Conservation (phyloP, 2,797 vertebrate genomes). For the Intellagama lesueurii region DNA sequence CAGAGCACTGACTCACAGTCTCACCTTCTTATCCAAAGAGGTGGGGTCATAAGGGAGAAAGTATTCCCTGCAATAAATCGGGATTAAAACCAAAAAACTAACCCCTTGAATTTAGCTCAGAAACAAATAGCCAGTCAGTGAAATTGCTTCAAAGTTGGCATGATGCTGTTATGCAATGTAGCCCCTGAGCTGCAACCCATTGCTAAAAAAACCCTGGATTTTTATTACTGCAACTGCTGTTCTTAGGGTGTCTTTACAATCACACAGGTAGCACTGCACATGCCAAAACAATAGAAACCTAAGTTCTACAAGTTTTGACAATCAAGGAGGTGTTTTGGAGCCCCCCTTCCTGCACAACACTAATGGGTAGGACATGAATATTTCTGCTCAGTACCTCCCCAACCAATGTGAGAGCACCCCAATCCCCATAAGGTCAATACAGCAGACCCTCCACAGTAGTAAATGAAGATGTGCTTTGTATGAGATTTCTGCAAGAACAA, state of each 20-base stretch:
- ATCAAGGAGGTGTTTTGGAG: background rate
- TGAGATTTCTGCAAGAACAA: background rate
- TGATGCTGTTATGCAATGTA: background rate
- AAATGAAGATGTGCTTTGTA: background rate
- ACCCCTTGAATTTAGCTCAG: background rate
- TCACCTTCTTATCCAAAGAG: background rate
- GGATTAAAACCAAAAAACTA: background rate
- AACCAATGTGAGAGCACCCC: background rate
- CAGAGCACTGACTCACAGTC: background rate
- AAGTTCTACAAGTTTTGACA: background rate
- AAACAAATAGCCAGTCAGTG: background rate
- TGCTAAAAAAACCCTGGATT: background rate
- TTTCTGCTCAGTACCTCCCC: background rate
- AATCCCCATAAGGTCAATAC: background rate
- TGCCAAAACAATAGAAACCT: background rate
- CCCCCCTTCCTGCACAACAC: too few species aligned
- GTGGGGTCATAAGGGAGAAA: background rate
- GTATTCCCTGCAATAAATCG: background rate
- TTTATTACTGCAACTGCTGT: conserved; percentile 1
- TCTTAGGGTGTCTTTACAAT: background rate
- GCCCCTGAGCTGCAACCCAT: background rate
- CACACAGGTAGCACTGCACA: background rate
- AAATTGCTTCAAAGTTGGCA: background rate
- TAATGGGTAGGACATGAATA: background rate
- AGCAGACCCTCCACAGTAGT: background rate